Percentiles rank a stretch among this genome's conserved stretches.
phyloP scores from a whole-genome alignment of 1,140 invertebrate genomes.

The Phocides pigmalion region DNA sequence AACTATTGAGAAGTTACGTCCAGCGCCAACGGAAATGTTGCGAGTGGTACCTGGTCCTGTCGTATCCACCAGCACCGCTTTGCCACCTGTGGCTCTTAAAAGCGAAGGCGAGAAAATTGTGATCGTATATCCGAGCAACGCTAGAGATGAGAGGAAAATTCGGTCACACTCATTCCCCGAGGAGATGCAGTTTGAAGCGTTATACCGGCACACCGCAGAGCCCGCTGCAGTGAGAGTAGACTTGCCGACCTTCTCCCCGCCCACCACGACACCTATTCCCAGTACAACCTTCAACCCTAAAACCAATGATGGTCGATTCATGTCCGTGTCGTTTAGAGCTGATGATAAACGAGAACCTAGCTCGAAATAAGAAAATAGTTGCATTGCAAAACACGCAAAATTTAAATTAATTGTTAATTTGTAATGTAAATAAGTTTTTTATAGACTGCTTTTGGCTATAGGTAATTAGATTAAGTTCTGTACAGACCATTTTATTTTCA shows the following conservation, averaged over 20 bases:
- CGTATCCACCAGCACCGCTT: slow-evolving; percentile 68
- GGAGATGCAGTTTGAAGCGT: slow-evolving; percentile 77
- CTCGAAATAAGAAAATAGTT: not conserved
- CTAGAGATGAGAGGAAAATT: slow-evolving; percentile 58
- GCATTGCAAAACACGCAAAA: not conserved
- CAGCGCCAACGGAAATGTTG: slow-evolving; percentile 66
- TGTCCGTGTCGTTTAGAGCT: slow-evolving; percentile 46
- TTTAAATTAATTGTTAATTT: slow-evolving; percentile 26
- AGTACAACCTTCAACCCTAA: slow-evolving; percentile 38
- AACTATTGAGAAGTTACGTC: slow-evolving; percentile 51
- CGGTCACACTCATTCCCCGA: slow-evolving; percentile 77
- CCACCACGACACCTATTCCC: slow-evolving; percentile 43
- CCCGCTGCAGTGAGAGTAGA: slow-evolving; percentile 67
- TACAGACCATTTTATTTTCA: slow-evolving; percentile 6
- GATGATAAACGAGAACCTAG: slow-evolving; percentile 2
- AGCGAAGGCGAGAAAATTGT: slow-evolving; percentile 77
- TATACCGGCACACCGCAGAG: slow-evolving; percentile 72
- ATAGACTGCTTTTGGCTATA: slow-evolving; percentile 20
- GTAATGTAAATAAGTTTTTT: slow-evolving; percentile 23
- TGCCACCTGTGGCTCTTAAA: slow-evolving; percentile 71
- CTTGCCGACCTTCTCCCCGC: slow-evolving; percentile 78
- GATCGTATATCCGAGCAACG: slow-evolving; percentile 80
- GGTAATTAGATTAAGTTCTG: slow-evolving; percentile 12
- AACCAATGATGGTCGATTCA: slow-evolving; percentile 48
- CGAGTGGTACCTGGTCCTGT: slow-evolving; percentile 68